These are phyloP conservation scores for Parasteatoda tepidariorum DNA, from an alignment of 1,140 invertebrate species.

Conservation along the genomic window DNA sequence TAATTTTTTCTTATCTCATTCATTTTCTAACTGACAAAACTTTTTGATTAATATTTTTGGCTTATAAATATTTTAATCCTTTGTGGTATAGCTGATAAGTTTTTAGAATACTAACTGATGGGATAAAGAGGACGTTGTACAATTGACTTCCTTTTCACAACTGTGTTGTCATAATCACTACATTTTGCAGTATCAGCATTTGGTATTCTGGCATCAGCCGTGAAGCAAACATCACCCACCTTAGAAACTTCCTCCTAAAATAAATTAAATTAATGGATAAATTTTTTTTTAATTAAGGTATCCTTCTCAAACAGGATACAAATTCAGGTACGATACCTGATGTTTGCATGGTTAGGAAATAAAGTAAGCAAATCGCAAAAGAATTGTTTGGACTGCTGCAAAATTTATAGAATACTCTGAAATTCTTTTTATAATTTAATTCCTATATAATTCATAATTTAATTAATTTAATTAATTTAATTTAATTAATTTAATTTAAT, in stretches of 20 bases:
- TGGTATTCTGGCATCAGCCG: constrained; percentile 36
- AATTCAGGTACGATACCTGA: no score
- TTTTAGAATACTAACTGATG: not conserved
- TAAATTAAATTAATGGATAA: not conserved
- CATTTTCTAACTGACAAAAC: not conserved
- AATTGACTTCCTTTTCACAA: not conserved
- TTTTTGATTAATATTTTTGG: not conserved
- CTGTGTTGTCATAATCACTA: constrained; percentile 13
- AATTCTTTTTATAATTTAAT: no score
- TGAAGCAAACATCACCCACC: constrained; percentile 13
- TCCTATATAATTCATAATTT: no score
- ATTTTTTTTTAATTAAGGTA: no score
- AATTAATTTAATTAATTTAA: no score
- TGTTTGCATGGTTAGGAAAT: no score
- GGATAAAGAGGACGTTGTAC: constrained; percentile 40
- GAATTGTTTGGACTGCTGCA: no score
- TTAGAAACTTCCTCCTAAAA: constrained; percentile 13
- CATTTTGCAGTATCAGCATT: constrained; percentile 18
- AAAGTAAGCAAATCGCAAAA: no score
- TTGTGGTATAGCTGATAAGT: not conserved
- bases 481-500: no score
- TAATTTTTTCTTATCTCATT: not conserved
- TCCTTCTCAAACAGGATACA: no score
- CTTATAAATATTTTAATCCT: no score
- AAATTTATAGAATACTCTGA: no score